Conservation (phyloP, 2,797 vertebrate genomes). For the Euphonia xanthogaster region DNA sequence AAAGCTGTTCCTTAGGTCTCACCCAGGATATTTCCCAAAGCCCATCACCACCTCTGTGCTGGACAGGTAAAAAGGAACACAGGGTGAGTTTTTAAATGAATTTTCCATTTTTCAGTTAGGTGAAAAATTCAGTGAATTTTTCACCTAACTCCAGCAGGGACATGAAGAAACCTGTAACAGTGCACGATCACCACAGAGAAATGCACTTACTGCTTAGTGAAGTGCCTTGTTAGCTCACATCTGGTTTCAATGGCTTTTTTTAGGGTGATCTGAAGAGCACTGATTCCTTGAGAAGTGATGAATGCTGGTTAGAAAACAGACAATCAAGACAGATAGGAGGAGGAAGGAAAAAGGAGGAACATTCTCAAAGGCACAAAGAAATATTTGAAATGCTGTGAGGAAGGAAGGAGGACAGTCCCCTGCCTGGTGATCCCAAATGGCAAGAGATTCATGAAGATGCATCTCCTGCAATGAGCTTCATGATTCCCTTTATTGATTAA, state of each 20-base stretch:
- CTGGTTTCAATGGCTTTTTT: fast-evolving
- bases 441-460: fast-evolving
- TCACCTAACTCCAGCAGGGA: neutral
- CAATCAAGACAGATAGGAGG: neutral
- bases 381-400: neutral
- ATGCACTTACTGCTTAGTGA: neutral
- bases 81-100: neutral
- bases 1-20: neutral
- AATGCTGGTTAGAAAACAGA: neutral
- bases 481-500: fast-evolving
- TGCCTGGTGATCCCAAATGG: neutral
- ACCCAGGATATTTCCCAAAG: neutral
- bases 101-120: neutral
- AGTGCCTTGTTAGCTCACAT: neutral
- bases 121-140: too few relatives aligned
- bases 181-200: neutral
- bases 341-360: neutral
- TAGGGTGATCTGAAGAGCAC: neutral
- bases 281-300: neutral
- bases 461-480: neutral
- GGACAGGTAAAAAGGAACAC: neutral
- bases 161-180: neutral
- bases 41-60: neutral
- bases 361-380: neutral
- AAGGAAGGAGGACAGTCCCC: neutral